phyloP scores from a whole-genome alignment of 2,113 vertebrate species.

The Alligator mississippiensis region DNA sequence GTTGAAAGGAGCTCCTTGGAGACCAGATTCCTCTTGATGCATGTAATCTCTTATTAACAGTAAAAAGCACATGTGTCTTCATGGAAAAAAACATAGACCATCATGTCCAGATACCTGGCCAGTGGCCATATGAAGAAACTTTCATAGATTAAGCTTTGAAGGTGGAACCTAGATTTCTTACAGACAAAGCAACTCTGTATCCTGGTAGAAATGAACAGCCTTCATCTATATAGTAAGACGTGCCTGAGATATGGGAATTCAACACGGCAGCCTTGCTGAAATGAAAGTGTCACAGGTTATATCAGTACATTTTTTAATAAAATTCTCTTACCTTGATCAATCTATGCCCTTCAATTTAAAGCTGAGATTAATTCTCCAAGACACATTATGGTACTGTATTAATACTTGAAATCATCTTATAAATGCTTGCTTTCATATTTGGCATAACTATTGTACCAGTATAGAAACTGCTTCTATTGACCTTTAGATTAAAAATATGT shows the following conservation, averaged over 20 bases:
- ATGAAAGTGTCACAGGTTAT: conserved; percentile 45
- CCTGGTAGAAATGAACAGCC: neutral
- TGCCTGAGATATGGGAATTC: conserved; percentile 15
- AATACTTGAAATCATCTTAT: conserved; percentile 76
- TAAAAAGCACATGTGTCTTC: neutral
- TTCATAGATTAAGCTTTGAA: neutral
- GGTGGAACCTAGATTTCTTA: neutral
- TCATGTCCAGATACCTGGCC: neutral
- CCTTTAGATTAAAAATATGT: conserved; percentile 83
- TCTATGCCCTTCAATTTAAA: conserved; percentile 74
- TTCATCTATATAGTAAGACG: neutral
- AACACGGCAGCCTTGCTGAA: conserved; percentile 11
- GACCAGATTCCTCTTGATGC: neutral
- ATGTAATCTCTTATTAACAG: neutral
- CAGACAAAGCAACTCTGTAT: neutral
- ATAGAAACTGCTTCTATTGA: conserved; percentile 79
- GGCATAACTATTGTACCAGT: conserved; percentile 70
- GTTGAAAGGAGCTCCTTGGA: neutral
- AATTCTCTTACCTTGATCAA: conserved; percentile 71
- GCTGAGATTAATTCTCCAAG: conserved; percentile 77
- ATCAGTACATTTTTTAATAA: conserved; percentile 72
- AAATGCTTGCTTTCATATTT: conserved; percentile 77
- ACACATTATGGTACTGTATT: conserved; percentile 64
- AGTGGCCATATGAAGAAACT: neutral
- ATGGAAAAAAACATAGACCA: neutral